Evolutionary conservation across 2,113 vertebrate species (phyloP), one percentile per base, ranked within the genome.

Genomic region (Natator depressus): DNA sequence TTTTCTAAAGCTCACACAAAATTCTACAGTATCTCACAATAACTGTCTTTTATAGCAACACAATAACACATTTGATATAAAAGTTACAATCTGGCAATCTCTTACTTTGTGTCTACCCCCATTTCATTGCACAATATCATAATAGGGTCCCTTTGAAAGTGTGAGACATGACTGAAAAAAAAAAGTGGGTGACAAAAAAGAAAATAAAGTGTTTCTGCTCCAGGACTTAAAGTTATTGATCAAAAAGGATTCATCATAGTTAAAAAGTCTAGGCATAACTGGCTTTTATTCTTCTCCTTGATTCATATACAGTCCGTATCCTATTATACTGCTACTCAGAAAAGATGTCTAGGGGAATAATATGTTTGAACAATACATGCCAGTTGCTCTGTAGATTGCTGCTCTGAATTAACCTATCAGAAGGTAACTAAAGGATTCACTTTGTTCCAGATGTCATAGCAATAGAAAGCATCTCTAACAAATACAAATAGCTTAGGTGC

Each of bases 61-160:
- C 83, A 96, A 94, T 91, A 92, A 75, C 62, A 89, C 47, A 81
- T 95, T 97, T 90, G 89, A 85, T 96, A 88, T 50, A 87, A 75
- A 96, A 95, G 89, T 91, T 95, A 86, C 35, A 49, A 85, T 97
- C 88, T 79, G 25, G 83, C 93, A 97, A 95, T 79, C 94, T 96
- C 92, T 92, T 80, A 89, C 88, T 91, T 49, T 94, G 93, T 89
- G 29, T 12, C 81, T 93, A 95, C 78, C 78, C 94, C 55, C 55
- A 62, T 95, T 95, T 93, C 89, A 83, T 85, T 82, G 90, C 94
- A 29, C 25, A 85, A 87, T 82, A 88, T 82, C 46, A 12, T 85
- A 87, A 95, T 25, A 53, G 8, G 25, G 20, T 81, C 80, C 78
- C 81, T 95, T 92, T 87, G 93, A 93, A 97, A 93, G 17, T 47